phyloP scores from a whole-genome alignment of 1,140 invertebrate species.

The Temnothorax longispinosus region DNA sequence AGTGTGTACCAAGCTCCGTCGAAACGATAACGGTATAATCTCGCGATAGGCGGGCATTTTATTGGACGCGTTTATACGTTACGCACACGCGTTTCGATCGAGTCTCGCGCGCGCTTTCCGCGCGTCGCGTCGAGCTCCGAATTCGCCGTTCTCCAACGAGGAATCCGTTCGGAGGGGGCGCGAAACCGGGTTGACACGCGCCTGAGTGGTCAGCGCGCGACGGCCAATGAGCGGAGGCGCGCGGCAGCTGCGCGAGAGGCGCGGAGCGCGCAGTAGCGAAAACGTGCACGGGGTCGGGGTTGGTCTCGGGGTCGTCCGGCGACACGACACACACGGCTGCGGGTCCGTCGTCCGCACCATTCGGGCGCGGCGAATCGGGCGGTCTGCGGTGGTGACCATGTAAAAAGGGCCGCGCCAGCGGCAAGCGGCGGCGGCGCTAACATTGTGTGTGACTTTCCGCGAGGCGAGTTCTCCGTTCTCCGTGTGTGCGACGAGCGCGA shows the following conservation, averaged over 20 bases:
- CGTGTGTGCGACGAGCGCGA: not conserved
- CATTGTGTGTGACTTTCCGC: too few relatives aligned
- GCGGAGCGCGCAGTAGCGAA: conserved; percentile 51
- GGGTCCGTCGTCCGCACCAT: conserved; percentile 52
- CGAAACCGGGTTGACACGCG: not conserved
- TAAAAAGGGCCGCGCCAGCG: conserved; percentile 16
- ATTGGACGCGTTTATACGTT: not conserved
- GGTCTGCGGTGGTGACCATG: conserved; percentile 40
- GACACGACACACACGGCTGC: not conserved
- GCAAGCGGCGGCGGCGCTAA: not conserved
- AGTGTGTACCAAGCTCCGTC: not conserved
- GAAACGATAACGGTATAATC: not conserved
- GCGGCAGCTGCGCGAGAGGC: conserved; percentile 31
- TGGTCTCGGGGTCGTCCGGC: not conserved
- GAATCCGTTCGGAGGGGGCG: too few relatives aligned
- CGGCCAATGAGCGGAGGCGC: not conserved
- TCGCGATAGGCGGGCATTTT: not conserved
- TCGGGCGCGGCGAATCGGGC: conserved; percentile 45
- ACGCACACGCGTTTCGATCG: not conserved
- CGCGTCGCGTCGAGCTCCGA: too few relatives aligned
- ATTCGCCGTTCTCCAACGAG: too few relatives aligned
- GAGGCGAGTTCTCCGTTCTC: too few relatives aligned
- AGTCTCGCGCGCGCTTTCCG: too few relatives aligned
- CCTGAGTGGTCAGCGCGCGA: conserved; percentile 12
- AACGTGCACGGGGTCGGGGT: conserved; percentile 63